A percentile compares a stretch with the other conserved stretches of the same genome.
Conservation (phyloP, 1,140 invertebrate genomes). For the Holotrichia oblita region DNA sequence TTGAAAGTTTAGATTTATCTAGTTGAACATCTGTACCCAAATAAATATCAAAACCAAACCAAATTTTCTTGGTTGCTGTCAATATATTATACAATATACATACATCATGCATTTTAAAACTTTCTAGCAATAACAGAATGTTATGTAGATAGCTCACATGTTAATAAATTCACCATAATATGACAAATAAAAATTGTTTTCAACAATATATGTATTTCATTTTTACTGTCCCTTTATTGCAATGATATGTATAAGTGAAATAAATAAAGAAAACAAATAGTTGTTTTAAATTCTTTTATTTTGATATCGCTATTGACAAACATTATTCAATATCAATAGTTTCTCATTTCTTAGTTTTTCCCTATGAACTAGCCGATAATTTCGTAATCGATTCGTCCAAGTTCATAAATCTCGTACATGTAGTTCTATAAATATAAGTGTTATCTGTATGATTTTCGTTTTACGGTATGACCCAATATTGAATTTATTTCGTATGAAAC, state of each 20-base stretch:
- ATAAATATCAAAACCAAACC: conserved; percentile 54
- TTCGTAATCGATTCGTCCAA: conserved; percentile 21
- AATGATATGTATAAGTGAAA: background rate
- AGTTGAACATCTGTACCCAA: conserved; percentile 93
- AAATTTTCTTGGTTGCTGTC: conserved; percentile 15
- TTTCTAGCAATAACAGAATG: conserved; percentile 34
- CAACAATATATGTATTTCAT: background rate
- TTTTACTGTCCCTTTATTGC: background rate
- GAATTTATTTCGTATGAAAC: conserved; percentile 8
- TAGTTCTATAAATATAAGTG: conserved; percentile 6
- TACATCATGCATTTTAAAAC: conserved; percentile 32
- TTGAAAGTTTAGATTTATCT: conserved; percentile 74
- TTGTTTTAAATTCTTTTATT: conserved; percentile 37
- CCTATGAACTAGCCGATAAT: conserved; percentile 19
- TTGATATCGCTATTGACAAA: conserved; percentile 41
- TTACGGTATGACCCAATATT: conserved; percentile 19
- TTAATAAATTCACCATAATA: conserved; percentile 40
- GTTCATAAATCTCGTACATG: conserved; percentile 3
- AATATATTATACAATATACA: conserved; percentile 26
- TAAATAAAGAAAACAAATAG: conserved; percentile 5
- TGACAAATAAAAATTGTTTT: conserved; percentile 37
- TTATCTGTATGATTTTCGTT: conserved; percentile 23
- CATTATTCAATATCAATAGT: conserved; percentile 35
- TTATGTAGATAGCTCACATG: conserved; percentile 40
- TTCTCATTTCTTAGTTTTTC: conserved; percentile 12